These are phyloP conservation scores for Oncopeltus fasciatus DNA, from an alignment of 1,140 invertebrate species.

Conservation along the genomic window DNA sequence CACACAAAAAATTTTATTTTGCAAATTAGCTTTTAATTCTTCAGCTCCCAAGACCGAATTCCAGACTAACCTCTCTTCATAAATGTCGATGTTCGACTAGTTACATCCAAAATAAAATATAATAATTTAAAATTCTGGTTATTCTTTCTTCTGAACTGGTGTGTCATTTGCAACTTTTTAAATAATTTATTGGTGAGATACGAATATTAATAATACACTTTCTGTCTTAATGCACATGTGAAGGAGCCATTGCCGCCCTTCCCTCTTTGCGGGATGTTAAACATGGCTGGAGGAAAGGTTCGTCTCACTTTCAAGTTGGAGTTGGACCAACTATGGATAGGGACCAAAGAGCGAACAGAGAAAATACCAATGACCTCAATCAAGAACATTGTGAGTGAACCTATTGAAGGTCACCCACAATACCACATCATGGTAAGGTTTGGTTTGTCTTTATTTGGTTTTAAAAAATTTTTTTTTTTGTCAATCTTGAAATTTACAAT, in stretches of 20 bases:
- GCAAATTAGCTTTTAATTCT: no score
- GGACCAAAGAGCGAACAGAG: conserved; percentile 85
- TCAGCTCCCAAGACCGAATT: no score
- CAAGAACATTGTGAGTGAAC: conserved; percentile 67
- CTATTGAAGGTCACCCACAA: conserved; percentile 78
- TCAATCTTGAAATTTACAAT: conserved; percentile 12
- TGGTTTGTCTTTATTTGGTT: conserved; percentile 16
- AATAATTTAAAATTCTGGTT: no score
- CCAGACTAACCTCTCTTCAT: no score
- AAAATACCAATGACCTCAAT: conserved; percentile 85
- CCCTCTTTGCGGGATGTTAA: conserved; percentile 80
- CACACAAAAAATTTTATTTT: no score
- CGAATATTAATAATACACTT: no score
- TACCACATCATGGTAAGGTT: conserved; percentile 83
- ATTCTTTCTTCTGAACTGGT: no score
- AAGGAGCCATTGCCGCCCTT: conserved; percentile 67
- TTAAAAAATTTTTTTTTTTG: conserved; percentile 22
- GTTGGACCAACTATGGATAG: conserved; percentile 82
- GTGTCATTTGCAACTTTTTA: no score
- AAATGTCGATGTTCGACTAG: no score
- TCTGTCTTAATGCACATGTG: no score
- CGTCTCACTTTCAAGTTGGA: conserved; percentile 86
- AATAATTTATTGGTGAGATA: no score
- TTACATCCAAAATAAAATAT: no score
- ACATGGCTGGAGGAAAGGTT: conserved; percentile 84